A percentile compares a stretch with the other conserved stretches of the same genome.
These are phyloP conservation scores for Tetragonula clypearis DNA, from an alignment of 1,140 invertebrate genomes.

Conservation along the genomic window DNA sequence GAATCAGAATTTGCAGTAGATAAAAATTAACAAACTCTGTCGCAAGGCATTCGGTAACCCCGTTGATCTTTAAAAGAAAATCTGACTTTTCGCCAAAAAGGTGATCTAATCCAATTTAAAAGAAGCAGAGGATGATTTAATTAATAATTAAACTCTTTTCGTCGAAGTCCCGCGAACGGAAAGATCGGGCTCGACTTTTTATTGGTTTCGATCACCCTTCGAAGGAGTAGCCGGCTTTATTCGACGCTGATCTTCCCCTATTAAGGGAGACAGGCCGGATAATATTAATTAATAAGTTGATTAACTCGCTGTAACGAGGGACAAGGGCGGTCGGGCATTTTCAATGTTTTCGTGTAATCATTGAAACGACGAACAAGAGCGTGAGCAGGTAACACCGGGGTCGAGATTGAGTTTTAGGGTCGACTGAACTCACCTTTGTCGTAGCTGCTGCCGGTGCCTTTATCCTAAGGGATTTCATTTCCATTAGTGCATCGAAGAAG, in stretches of 20 bases:
- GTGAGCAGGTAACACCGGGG: slow-evolving; percentile 60
- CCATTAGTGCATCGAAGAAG: slow-evolving; percentile 69
- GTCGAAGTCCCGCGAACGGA: not conserved
- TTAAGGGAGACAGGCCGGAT: slow-evolving; percentile 31
- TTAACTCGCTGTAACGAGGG: slow-evolving; percentile 56
- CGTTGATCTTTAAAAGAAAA: slow-evolving; percentile 17
- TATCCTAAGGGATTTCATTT: slow-evolving; percentile 74
- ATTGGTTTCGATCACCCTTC: slow-evolving; percentile 19
- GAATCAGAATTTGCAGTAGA: not conserved
- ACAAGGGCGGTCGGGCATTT: not conserved
- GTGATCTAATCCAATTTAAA: slow-evolving; percentile 30
- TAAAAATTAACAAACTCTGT: not conserved
- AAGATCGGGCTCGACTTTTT: slow-evolving; percentile 33
- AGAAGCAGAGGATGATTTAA: not conserved
- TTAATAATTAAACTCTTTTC: slow-evolving; percentile 24
- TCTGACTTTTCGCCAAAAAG: not conserved
- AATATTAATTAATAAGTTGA: slow-evolving; percentile 64
- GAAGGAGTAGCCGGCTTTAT: not conserved
- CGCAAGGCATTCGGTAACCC: not conserved
- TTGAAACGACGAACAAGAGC: slow-evolving; percentile 62
- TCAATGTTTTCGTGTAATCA: slow-evolving; percentile 66
- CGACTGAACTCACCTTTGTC: slow-evolving; percentile 67
- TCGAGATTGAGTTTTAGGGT: slow-evolving; percentile 67
- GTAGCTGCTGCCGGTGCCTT: slow-evolving; percentile 49
- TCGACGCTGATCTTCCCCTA: slow-evolving; percentile 11